Evolutionary conservation across 2,113 vertebrate genomes (phyloP).

Genomic region (Sus scrofa): DNA sequence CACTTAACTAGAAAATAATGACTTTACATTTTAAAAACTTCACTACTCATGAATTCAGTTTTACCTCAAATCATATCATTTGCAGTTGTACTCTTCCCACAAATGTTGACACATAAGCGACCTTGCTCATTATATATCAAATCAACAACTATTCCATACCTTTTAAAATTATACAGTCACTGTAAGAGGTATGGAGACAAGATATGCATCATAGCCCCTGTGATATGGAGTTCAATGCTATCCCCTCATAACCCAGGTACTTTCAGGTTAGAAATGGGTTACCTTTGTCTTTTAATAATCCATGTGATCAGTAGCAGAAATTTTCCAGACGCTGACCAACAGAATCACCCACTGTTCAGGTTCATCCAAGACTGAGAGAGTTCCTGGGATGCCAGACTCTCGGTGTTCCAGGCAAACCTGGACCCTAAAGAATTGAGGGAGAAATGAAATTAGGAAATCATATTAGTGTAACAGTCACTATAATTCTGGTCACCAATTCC

Average conservation of each 20-base stretch:
- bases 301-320: background rate
- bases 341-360: background rate
- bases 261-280: background rate
- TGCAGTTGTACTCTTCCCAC: background rate
- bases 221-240: background rate
- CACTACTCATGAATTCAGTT: background rate
- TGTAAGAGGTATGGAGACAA: background rate
- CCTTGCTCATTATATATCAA: constrained; percentile 28
- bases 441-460: background rate
- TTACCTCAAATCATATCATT: constrained; percentile 60
- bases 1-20: constrained; percentile 14
- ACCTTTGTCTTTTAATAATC: constrained; percentile 5
- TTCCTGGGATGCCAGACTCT: background rate
- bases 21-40: background rate
- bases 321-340: background rate
- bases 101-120: constrained; percentile 2
- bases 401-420: background rate
- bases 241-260: background rate
- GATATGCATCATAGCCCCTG: background rate
- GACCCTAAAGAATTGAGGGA: background rate
- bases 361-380: background rate
- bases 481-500: background rate
- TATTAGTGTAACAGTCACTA: background rate
- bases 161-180: background rate
- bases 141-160: background rate